Conservation (phyloP, 53 echinoderm and acorn worm genomes). For the Paelopatides confundens region DNA sequence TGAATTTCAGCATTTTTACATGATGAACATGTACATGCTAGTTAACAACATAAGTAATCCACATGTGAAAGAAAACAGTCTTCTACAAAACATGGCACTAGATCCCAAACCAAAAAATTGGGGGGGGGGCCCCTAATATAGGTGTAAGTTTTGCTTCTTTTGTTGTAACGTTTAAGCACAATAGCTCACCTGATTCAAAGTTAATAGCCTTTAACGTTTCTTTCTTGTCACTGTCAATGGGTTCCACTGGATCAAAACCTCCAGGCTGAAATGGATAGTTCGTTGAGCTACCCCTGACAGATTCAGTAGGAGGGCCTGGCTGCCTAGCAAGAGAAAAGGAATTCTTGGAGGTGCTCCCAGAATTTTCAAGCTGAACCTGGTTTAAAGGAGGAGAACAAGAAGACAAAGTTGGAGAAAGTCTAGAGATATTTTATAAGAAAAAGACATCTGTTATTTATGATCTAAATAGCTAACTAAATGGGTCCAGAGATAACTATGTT, state of each 20-base stretch:
- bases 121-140: no score
- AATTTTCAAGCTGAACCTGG: slow-evolving; percentile 74
- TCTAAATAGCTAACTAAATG: not conserved
- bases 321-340: slow-evolving; percentile 85
- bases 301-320: slow-evolving; percentile 87
- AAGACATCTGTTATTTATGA: not conserved
- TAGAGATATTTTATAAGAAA: not conserved
- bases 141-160: no score
- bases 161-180: no score
- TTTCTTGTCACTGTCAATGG: not conserved
- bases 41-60: no score
- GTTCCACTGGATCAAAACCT: slow-evolving; percentile 54
- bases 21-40: no score
- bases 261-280: slow-evolving; percentile 98
- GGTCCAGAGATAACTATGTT: no score
- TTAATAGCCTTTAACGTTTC: not conserved
- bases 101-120: no score
- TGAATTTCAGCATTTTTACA: no score
- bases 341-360: slow-evolving; percentile 88
- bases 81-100: no score
- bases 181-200: not conserved
- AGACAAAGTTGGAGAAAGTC: not conserved
- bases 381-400: not conserved
- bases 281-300: slow-evolving; percentile 91
- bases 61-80: no score